Evolutionary conservation across 1,140 invertebrate genomes (phyloP).

Genomic region (Goniozus legneri): DNA sequence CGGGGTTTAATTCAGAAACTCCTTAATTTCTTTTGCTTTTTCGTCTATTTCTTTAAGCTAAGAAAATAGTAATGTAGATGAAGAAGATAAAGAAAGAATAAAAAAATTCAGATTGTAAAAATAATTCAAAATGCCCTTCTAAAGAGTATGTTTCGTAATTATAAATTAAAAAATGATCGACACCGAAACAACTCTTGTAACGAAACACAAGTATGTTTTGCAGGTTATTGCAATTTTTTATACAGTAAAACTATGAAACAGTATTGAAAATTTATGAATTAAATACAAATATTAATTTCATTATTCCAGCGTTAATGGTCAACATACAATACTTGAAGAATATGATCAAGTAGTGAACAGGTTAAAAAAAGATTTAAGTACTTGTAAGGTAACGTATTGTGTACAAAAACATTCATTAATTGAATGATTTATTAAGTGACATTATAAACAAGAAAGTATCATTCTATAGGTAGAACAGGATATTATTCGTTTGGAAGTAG

Average conservation of each 20-base stretch:
- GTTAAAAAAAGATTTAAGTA: constrained; percentile 36
- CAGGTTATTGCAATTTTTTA: constrained; percentile 24
- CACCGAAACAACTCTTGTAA: constrained; percentile 7
- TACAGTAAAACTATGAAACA: no score
- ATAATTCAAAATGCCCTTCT: no score
- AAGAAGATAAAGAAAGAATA: no score
- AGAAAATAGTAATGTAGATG: no score
- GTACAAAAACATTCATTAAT: constrained; percentile 5
- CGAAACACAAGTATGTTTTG: constrained; percentile 25
- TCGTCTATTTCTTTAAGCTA: no score
- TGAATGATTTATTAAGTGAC: constrained; percentile 6
- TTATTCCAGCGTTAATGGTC: constrained; percentile 14
- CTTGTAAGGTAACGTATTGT: constrained; percentile 42
- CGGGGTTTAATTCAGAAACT: no score
- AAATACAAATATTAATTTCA: no score
- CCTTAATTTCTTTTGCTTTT: no score
- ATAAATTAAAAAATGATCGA: constrained; percentile 23
- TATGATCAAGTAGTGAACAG: constrained; percentile 28
- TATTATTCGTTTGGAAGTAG: constrained; percentile 32
- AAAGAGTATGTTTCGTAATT: background rate
- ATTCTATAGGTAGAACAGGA: constrained; percentile 37
- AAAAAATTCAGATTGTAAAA: no score
- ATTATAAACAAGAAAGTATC: background rate
- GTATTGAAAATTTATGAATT: no score
- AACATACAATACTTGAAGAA: constrained; percentile 27